These are phyloP conservation scores for Gephyroberyx darwinii DNA, from an alignment of 2,797 vertebrate genomes.

Conservation along the genomic window DNA sequence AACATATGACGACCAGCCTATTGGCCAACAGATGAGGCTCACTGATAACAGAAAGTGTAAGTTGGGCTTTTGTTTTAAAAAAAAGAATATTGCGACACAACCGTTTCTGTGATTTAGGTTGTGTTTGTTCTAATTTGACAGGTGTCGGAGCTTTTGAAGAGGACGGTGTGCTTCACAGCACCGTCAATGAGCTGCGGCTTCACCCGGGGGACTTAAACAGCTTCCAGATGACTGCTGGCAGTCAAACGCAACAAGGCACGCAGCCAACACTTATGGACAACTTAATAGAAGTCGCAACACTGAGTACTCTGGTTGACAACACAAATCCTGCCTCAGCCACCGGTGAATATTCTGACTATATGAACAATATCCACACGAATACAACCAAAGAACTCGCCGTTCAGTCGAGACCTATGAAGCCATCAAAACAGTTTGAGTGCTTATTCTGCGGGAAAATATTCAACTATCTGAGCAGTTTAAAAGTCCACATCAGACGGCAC, in stretches of 20 bases:
- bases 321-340: conserved; percentile 43
- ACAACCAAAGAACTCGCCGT: conserved; percentile 54
- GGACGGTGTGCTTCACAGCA: conserved; percentile 62
- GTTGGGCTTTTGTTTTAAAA: conserved; percentile 21
- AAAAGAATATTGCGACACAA: not conserved
- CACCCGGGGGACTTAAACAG: conserved; percentile 66
- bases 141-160: conserved; percentile 72
- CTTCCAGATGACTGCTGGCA: conserved; percentile 60
- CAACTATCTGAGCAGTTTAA: conserved; percentile 82
- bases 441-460: conserved; percentile 83
- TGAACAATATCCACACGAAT: conserved; percentile 50
- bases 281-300: conserved; percentile 70
- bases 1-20: conserved; percentile 75
- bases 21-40: conserved; percentile 72
- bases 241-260: conserved; percentile 59
- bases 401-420: conserved; percentile 56
- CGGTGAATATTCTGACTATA: conserved; percentile 54
- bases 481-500: conserved; percentile 82
- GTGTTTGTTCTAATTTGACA: conserved; percentile 46
- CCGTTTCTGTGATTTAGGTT: conserved; percentile 9
- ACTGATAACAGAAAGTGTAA: conserved; percentile 65
- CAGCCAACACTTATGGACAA: conserved; percentile 74
- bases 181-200: conserved; percentile 72
- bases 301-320: conserved; percentile 60
- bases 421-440: conserved; percentile 79